These are phyloP conservation scores for Axis porcinus DNA, from an alignment of 2,113 vertebrate species.

Conservation along the genomic window DNA sequence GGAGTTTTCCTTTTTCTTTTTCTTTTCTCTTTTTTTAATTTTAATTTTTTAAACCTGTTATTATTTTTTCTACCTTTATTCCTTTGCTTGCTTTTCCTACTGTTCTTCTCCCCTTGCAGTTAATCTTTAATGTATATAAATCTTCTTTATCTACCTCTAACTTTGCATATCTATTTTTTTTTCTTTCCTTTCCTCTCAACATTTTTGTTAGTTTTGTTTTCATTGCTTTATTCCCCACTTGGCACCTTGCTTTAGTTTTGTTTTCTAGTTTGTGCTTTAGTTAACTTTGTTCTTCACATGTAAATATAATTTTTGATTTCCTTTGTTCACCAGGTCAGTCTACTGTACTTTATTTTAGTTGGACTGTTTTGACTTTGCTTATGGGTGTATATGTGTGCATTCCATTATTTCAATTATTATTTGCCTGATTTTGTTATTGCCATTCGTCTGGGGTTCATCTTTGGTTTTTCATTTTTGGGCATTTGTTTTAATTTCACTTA, in stretches of 20 bases:
- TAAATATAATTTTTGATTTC: neutral
- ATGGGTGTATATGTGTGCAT: neutral
- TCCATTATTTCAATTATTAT: neutral
- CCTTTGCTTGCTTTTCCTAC: neutral
- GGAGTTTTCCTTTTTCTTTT: neutral
- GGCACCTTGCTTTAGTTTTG: neutral
- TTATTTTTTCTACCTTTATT: neutral
- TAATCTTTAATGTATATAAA: neutral
- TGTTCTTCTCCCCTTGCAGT: neutral
- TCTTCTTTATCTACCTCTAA: neutral
- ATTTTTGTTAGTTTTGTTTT: neutral
- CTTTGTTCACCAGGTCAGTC: neutral
- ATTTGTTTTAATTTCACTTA: neutral
- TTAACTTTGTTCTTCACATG: neutral
- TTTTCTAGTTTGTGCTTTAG: neutral
- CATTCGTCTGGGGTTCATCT: neutral
- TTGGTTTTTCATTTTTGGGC: neutral
- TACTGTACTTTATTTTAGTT: neutral
- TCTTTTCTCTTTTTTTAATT: neutral
- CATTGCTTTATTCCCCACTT: neutral
- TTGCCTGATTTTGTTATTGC: neutral
- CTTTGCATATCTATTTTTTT: neutral
- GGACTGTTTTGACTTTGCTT: neutral
- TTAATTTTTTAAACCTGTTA: neutral
- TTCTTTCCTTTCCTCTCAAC: neutral